Conservation (phyloP, 2,888 invertebrate species). For the Leucophenga montana region DNA sequence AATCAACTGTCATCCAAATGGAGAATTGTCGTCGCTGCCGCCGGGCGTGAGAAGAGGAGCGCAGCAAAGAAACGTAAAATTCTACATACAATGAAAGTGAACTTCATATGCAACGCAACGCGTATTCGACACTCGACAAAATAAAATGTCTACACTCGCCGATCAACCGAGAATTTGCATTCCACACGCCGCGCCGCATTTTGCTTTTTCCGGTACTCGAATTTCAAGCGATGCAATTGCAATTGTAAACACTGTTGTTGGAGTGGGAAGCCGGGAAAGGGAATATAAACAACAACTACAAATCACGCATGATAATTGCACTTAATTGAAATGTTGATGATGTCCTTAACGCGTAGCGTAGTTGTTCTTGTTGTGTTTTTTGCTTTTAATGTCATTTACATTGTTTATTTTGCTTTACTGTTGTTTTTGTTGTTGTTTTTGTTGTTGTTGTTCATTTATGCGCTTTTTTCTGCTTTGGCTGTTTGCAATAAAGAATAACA, state of each 20-base stretch:
- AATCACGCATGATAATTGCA: conserved; percentile 52
- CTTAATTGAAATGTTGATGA: conserved; percentile 67
- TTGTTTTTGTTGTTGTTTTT: conserved; percentile 33
- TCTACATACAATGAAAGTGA: conserved; percentile 59
- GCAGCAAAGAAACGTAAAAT: conserved; percentile 35
- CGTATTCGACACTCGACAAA: conserved; percentile 1
- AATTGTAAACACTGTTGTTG: background rate
- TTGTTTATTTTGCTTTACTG: conserved; percentile 40
- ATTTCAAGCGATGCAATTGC: conserved; percentile 1
- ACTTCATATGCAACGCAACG: conserved; percentile 45
- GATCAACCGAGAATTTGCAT: background rate
- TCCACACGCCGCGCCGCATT: conserved; percentile 3
- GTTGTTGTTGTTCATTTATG: conserved; percentile 17
- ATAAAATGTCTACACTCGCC: background rate
- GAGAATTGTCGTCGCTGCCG: background rate
- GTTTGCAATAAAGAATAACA: conserved; percentile 8
- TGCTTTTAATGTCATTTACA: conserved; percentile 33
- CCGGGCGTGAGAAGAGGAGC: background rate
- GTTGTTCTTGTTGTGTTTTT: conserved; percentile 34
- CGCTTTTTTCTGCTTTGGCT: conserved; percentile 18
- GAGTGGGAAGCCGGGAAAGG: too few species aligned
- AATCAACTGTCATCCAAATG: background rate
- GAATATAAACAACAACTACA: background rate
- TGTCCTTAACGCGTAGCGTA: conserved; percentile 63
- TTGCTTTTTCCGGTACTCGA: background rate